phyloP scores from a whole-genome alignment of 2,113 vertebrate species.

The Crypturellus undulatus region DNA sequence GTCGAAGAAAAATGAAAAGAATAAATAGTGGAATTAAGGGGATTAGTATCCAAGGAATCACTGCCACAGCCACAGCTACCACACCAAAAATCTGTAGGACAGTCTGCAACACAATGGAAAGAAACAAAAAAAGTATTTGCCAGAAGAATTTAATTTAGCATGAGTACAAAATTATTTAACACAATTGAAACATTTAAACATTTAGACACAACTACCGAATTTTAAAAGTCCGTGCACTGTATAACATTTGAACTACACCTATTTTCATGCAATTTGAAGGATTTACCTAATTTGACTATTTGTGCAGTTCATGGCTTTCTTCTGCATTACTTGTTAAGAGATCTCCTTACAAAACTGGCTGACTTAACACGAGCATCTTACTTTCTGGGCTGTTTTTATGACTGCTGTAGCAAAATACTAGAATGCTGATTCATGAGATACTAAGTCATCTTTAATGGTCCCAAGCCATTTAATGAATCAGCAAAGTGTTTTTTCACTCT shows the following conservation, averaged over 20 bases:
- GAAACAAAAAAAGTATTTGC: slow-evolving; percentile 15
- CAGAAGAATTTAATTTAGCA: slow-evolving; percentile 39
- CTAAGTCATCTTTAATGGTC: neutral
- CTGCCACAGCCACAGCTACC: slow-evolving; percentile 83
- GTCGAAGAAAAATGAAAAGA: slow-evolving; percentile 86
- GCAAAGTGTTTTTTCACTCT: neutral
- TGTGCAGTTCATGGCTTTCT: neutral
- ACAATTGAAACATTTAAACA: slow-evolving; percentile 23
- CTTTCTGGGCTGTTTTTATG: neutral
- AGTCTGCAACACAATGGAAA: slow-evolving; percentile 79
- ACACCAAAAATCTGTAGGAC: slow-evolving; percentile 87
- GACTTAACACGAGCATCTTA: neutral
- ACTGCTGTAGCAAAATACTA: neutral
- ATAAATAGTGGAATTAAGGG: slow-evolving; percentile 84
- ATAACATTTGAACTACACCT: neutral
- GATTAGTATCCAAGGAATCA: slow-evolving; percentile 90
- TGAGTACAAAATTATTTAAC: slow-evolving; percentile 41
- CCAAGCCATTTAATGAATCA: neutral
- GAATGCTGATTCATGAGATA: neutral
- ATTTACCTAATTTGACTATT: neutral
- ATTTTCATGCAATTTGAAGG: slow-evolving; percentile 18
- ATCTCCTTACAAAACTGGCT: neutral
- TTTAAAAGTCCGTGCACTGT: neutral
- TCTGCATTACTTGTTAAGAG: neutral
- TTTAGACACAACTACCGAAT: slow-evolving; percentile 24